Evolutionary conservation across 30 jellyfish, hydroid and myxozoan species (phyloP), one percentile per base, ranked within the genome.

Genomic region (Pseudorhiza aurosa): DNA sequence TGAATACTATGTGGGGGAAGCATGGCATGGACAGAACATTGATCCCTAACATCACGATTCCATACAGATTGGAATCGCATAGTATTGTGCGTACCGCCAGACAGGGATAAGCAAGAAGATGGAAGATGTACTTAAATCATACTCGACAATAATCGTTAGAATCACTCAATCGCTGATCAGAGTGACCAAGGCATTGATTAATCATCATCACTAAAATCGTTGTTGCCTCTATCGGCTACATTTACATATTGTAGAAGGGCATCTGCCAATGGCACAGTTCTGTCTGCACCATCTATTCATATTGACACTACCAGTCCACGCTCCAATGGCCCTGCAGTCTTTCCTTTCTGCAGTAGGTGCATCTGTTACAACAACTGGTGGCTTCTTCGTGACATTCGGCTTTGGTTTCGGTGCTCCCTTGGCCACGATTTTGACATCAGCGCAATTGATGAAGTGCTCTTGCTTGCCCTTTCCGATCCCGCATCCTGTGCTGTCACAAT

Each of bases 361-460:
- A 46, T 77, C 89, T 31, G 89, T 77, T 5, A 77, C 82, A 1
- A 77, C 72, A 21, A 77, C 82, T 29, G 89, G 89, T 14, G 89
- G 89, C 72, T 77, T 45, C 43, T 21, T 42, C 62, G 89, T 77
- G 6, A 25, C 59, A 7, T 64, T 29, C 25, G 89, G 89, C 26
- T 21, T 60, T 0, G 89, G 89, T 35, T 39, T 4, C 25, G 82
- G 82, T 28, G 28, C 85, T 1, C 84, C 95, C 28, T 60, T 69
- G 4, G 70, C 71, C 51, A 70, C 69, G 37, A 89, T 89, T 64
- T 70, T 58, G n/a, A 89, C 95, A 83, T 89, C 97, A 43, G 97
- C 97, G 47, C 97, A 89, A 72, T 89, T 89, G 49, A 89, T 85
- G 55, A 89, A 89, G 50, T 82, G 96, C 51, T 89, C 97, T 50